Conservation (phyloP, 2,797 vertebrate genomes). For the Podarcis lilfordi region DNA sequence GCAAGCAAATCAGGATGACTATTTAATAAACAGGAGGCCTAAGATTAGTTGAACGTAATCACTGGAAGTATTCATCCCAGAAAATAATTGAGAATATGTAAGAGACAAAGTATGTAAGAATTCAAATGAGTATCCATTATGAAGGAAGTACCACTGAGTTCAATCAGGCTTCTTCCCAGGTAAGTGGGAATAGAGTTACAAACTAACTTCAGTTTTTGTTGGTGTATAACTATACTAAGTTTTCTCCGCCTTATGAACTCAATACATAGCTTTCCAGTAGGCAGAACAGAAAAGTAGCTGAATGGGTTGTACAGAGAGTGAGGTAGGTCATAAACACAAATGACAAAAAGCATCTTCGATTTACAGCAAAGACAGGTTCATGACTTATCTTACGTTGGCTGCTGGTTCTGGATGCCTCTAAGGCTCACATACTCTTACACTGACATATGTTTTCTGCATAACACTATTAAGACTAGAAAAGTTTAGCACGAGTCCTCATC, state of each 20-base stretch:
- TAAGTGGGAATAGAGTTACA: background rate
- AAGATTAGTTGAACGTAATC: background rate
- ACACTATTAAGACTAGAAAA: background rate
- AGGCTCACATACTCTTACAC: background rate
- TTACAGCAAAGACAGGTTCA: background rate
- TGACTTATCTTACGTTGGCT: background rate
- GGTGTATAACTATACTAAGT: background rate
- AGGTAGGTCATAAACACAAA: background rate
- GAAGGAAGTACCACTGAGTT: background rate
- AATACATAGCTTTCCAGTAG: background rate
- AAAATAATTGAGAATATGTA: background rate
- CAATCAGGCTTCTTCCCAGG: background rate
- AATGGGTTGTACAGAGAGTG: background rate
- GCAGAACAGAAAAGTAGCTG: too few relatives aligned
- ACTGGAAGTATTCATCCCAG: background rate
- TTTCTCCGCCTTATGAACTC: background rate
- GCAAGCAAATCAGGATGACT: too few relatives aligned
- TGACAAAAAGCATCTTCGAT: background rate
- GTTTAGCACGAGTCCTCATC: background rate
- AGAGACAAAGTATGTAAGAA: background rate
- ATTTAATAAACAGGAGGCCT: too few relatives aligned
- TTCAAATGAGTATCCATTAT: background rate
- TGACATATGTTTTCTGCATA: too few relatives aligned
- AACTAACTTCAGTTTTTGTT: background rate
- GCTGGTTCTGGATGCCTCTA: too few relatives aligned